Evolutionary conservation across 1,140 invertebrate genomes (phyloP), one percentile per base, ranked within the genome.

Genomic region (Drosophila yakuba): DNA sequence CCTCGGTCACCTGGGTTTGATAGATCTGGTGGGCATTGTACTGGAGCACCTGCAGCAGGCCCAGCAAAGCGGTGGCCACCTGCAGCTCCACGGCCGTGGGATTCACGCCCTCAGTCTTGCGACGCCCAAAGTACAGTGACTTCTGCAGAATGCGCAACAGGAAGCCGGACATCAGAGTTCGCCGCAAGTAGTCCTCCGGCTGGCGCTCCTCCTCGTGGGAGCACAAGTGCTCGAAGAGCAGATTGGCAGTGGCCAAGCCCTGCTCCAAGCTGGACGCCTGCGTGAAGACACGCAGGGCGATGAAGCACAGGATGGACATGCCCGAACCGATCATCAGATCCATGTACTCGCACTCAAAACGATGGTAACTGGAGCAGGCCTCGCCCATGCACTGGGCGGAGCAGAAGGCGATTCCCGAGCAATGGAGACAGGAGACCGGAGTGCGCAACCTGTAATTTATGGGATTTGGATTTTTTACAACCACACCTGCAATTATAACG

Each of bases 21-120:
- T 95, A 96, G n/a, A 98, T 95, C 93, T 98, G 97, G 91, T 98
- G 97, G 1, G 97, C 97, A 93, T 98, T 98, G 92, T 97, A 98
- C 75, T 97, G 97, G 2, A 98, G 91, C 50, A 97, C 94, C 93
- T 97, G 96, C 3, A 98, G 93, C 81, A 97, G 94, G 38, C 94
- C 94, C 1, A 97, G 91, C 15, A 98, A 91, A 15, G 97, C 92
- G 14, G 95, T 94, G 10, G 93, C 94, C 23, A 96, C 93, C 43
- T 93, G 92, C 23, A 93, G 90, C 83, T 96, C 94, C 3, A 93
- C 93, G 89, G 93, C 92, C 0, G 91, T 93, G 15, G 90, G 94
- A 91, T 91, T 91, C 7, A 91, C 74, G 41, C 60, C 82, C 38
- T 92, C 92, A 1, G 91, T 92, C 54, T 91, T 92, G 23, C 92